These are phyloP conservation scores for Clarias batrachus DNA, from an alignment of 2,113 vertebrate genomes.

Conservation along the genomic window DNA sequence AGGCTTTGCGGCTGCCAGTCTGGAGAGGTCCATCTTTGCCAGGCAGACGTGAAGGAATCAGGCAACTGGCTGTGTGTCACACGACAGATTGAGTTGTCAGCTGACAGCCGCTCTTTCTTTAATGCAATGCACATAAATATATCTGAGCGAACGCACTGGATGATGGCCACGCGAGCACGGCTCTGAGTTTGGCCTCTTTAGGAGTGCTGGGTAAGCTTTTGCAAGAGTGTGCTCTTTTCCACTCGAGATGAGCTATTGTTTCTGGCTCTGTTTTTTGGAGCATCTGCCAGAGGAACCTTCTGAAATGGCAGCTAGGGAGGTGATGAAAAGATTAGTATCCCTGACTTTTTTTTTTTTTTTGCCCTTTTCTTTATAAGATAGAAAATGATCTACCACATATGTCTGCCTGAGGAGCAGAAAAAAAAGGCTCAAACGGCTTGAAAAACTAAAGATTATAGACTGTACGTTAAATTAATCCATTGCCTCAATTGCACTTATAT, in stretches of 20 bases:
- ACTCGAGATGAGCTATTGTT: constrained; percentile 47
- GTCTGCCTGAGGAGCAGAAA: constrained; percentile 11
- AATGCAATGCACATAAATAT: constrained; percentile 56
- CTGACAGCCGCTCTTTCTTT: constrained; percentile 37
- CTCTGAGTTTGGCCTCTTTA: constrained; percentile 44
- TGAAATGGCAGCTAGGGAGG: constrained; percentile 31
- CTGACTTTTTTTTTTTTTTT: constrained; percentile 6
- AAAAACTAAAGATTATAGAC: constrained; percentile 3
- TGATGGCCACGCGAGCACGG: constrained; percentile 38
- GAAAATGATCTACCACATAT: not conserved
- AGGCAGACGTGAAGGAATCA: constrained; percentile 51
- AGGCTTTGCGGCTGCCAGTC: constrained; percentile 44
- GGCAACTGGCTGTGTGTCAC: constrained; percentile 50
- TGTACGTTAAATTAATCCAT: not conserved
- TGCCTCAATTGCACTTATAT: not conserved
- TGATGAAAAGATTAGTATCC: constrained; percentile 29
- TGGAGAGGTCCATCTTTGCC: constrained; percentile 48
- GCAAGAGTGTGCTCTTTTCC: constrained; percentile 46
- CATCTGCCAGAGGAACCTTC: constrained; percentile 35
- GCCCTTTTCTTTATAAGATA: constrained; percentile 15
- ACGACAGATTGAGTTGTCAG: constrained; percentile 56
- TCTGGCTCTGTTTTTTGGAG: constrained; percentile 40
- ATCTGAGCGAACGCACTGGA: constrained; percentile 40
- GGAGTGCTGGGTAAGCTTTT: constrained; percentile 44
- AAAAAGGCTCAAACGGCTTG: constrained; percentile 25